Conservation (phyloP, 2,797 vertebrate genomes). For the Vipera latastei region DNA sequence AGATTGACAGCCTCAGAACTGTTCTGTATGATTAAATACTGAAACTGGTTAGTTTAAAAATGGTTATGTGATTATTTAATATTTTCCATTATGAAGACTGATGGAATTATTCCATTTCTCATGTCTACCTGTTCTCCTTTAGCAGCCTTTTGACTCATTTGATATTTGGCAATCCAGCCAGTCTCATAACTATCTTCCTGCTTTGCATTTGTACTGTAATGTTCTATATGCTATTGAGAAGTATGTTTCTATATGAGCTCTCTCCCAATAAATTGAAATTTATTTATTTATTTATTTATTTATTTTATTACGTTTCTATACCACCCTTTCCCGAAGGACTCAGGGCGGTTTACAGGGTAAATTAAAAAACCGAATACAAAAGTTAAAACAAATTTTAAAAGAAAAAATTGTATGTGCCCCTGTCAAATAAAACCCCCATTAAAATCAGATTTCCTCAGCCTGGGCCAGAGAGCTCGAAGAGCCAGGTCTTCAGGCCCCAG, state of each 20-base stretch:
- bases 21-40: neutral
- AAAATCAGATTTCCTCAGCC: too few relatives aligned
- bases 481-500: too few relatives aligned
- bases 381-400: too few relatives aligned
- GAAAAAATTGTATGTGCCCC: too few relatives aligned
- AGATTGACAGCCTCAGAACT: neutral
- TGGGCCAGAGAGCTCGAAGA: too few relatives aligned
- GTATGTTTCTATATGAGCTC: neutral
- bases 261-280: neutral
- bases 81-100: neutral
- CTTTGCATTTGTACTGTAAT: neutral
- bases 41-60: neutral
- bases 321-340: too few relatives aligned
- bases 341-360: too few relatives aligned
- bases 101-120: neutral
- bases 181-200: neutral
- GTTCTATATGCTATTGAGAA: neutral
- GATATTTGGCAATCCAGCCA: neutral
- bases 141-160: neutral
- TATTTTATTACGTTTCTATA: too few relatives aligned
- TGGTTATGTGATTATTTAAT: neutral
- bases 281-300: too few relatives aligned
- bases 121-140: neutral
- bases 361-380: too few relatives aligned
- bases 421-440: too few relatives aligned